These are phyloP conservation scores for Euleptes europaea DNA, from an alignment of 2,113 vertebrate genomes.

Conservation along the genomic window DNA sequence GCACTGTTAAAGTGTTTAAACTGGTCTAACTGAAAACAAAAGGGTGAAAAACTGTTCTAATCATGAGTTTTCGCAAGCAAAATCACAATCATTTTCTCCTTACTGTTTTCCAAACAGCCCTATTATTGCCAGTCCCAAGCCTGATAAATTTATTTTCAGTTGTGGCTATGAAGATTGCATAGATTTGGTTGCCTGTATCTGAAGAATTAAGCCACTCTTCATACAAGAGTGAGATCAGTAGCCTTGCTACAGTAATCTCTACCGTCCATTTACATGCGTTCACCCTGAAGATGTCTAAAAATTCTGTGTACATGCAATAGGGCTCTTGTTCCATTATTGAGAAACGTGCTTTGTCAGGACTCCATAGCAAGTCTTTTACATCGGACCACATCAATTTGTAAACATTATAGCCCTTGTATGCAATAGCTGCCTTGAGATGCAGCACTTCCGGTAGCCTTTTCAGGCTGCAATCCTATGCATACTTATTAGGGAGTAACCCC, in stretches of 20 bases:
- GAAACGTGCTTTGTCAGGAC: too few relatives aligned
- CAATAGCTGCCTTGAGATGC: not conserved
- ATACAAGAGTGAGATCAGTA: too few relatives aligned
- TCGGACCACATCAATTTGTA: not conserved
- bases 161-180: not conserved
- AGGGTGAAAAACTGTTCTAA: not conserved
- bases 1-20: too few relatives aligned
- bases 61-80: not conserved
- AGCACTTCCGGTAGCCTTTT: not conserved
- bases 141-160: conserved; percentile 15
- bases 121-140: not conserved
- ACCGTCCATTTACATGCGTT: too few relatives aligned
- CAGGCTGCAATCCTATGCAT: too few relatives aligned
- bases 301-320: too few relatives aligned
- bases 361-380: not conserved
- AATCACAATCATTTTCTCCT: not conserved
- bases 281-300: too few relatives aligned
- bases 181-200: not conserved
- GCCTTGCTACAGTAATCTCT: too few relatives aligned
- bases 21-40: not conserved
- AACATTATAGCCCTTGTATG: not conserved
- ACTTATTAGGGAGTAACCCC: too few relatives aligned
- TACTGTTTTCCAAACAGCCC: not conserved
- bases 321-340: too few relatives aligned
- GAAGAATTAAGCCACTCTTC: too few relatives aligned